A percentile compares a stretch with the other conserved stretches of the same genome.
Conservation (phyloP, 2,888 invertebrate species). For the Yponomeuta plumbellus region DNA sequence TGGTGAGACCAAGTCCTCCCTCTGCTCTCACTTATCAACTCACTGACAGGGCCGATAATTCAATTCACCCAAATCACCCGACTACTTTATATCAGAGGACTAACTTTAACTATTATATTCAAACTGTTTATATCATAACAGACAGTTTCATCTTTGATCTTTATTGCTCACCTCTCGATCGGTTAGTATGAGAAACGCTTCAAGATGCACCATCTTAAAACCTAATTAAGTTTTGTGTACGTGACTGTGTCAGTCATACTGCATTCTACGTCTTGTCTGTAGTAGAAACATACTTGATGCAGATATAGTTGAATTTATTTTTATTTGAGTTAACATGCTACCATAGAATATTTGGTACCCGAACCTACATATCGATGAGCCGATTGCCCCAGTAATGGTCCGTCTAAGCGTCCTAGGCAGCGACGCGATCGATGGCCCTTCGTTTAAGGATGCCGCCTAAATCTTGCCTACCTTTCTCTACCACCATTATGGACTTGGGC, state of each 20-base stretch:
- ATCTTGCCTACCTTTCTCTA: not conserved
- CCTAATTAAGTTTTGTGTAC: too few species aligned
- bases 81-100: not conserved
- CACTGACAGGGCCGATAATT: constrained; percentile 33
- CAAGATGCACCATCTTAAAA: too few species aligned
- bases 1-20: not conserved
- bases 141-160: too few species aligned
- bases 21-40: constrained; percentile 31
- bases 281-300: too few species aligned
- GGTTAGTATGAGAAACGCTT: too few species aligned
- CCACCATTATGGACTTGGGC: not conserved
- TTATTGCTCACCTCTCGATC: too few species aligned
- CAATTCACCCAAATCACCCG: not conserved
- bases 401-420: not conserved
- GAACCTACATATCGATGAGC: constrained; percentile 12
- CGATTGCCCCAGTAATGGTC: constrained; percentile 6
- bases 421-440: constrained; percentile 4
- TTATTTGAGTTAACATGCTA: not conserved
- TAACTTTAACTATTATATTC: not conserved
- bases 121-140: too few species aligned
- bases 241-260: too few species aligned
- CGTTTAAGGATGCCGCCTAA: constrained; percentile 4
- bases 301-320: too few species aligned
- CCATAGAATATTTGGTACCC: not conserved
- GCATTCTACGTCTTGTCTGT: too few species aligned